phyloP scores from a whole-genome alignment of 1,140 invertebrate species.

The Eumeta japonica region DNA sequence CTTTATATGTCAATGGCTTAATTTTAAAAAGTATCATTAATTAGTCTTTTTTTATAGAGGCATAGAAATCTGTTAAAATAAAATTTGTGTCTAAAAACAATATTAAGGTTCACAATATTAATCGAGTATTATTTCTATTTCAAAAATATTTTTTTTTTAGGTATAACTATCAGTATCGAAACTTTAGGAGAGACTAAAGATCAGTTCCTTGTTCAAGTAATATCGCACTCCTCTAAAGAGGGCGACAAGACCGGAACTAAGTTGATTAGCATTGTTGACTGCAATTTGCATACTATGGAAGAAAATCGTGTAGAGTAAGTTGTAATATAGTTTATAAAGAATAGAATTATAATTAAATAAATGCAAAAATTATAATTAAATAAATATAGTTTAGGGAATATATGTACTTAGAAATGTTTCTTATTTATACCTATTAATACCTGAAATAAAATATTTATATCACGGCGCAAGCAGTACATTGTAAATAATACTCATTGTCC shows the following conservation, averaged over 20 bases:
- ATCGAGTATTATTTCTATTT: conserved; percentile 6
- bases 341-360: not conserved
- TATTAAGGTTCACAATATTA: conserved; percentile 6
- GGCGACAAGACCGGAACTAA: conserved; percentile 52
- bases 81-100: not conserved
- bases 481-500: too few species aligned
- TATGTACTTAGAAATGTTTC: too few species aligned
- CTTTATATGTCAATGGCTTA: too few species aligned
- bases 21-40: too few species aligned
- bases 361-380: not conserved
- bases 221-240: conserved; percentile 53
- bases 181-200: conserved; percentile 38
- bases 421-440: too few species aligned
- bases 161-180: conserved; percentile 43
- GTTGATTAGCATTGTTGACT: conserved; percentile 57
- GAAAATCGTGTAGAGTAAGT: conserved; percentile 58
- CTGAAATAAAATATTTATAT: too few species aligned
- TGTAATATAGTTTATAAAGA: not conserved
- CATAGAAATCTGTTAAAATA: too few species aligned
- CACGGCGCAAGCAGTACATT: too few species aligned
- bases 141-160: conserved; percentile 27
- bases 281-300: conserved; percentile 59
- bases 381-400: not conserved
- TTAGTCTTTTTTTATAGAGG: too few species aligned
- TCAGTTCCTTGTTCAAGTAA: conserved; percentile 55